Base-by-base conservation (phyloP, 2,888 invertebrate species). In the Phania funesta region DNA sequence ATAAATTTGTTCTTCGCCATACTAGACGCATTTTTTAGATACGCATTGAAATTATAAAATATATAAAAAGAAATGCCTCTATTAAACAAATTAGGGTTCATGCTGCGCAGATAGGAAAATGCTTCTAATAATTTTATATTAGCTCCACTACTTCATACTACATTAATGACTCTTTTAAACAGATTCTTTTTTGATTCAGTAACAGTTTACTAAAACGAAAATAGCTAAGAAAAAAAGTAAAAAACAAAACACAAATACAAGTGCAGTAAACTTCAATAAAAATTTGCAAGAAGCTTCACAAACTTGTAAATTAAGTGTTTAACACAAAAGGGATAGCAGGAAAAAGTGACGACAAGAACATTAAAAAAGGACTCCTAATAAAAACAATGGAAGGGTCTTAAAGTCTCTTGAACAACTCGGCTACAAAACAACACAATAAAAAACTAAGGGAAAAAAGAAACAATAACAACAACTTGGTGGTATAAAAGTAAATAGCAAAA, bases 281-380 rank as follows among this genome's bases (percentile, higher is more conserved):
- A n/a, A 38, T 11, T 41, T 68, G 16, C 24, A 29, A 22, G n/a
- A n/a, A n/a, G n/a, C n/a, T n/a, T n/a, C n/a, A n/a, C 64, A 52
- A 68, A 54, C 78, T 64, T 78, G 52, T 60, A 79, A 81, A 81
- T 81, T 71, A 54, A 75, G 68, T 79, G 73, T 38, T 76, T 64
- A 56, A 35, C n/a, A 74, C 18, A 26, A 35, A 29, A 60, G 54
- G 24, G 22, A 29, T 5, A 60, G 11, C 54, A 58, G 68, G 35
- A 48, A 68, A 48, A 76, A 62, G 75, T 35, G 75, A 70, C 24
- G 9, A 78, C 80, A 74, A 58, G 29, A 80, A 54, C 38, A 50
- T 56, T 65, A 60, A 73, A 68, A 73, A 29, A 41, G 52, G 58
- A 29, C 62, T 50, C 46, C 62, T 60, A 54, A 29, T 54, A 38